Percentiles rank a stretch among this genome's conserved stretches.
phyloP scores from a whole-genome alignment of 2,888 invertebrate genomes.

The Drosophila buzzatii region DNA sequence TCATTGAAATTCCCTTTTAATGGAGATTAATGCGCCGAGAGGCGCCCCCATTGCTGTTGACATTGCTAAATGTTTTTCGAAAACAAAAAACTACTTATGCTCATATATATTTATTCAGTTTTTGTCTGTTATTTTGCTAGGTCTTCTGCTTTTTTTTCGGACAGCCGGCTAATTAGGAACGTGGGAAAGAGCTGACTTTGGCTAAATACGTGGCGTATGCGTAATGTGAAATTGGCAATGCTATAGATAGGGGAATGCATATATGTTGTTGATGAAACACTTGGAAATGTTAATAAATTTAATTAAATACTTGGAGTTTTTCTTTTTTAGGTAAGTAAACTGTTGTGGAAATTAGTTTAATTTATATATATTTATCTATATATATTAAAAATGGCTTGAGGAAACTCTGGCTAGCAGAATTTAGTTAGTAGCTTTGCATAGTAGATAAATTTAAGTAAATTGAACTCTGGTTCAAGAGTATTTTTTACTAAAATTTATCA shows the following conservation, averaged over 20 bases:
- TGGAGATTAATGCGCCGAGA: constrained; percentile 78
- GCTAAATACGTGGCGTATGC: constrained; percentile 38
- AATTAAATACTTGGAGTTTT: too few species aligned
- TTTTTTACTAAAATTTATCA: too few species aligned
- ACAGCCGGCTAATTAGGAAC: constrained; percentile 67
- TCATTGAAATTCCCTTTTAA: constrained; percentile 82
- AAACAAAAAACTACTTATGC: constrained; percentile 23
- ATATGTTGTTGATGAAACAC: not conserved
- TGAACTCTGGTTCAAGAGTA: too few species aligned
- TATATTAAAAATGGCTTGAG: too few species aligned
- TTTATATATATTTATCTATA: too few species aligned
- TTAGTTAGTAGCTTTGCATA: too few species aligned
- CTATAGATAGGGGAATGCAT: not conserved
- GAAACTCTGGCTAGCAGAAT: too few species aligned
- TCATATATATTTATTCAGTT: constrained; percentile 41
- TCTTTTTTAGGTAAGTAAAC: not conserved
- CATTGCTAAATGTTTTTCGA: constrained; percentile 77
- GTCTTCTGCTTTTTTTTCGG: constrained; percentile 24
- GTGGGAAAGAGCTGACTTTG: constrained; percentile 56
- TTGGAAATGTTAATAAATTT: not conserved
- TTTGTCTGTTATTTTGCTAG: constrained; percentile 24
- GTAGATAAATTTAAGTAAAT: too few species aligned
- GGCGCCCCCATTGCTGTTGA: constrained; percentile 63
- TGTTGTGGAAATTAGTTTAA: too few species aligned
- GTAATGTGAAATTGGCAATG: constrained; percentile 11